These are phyloP conservation scores for Kradibia gibbosae DNA, from an alignment of 1,140 invertebrate genomes.

Conservation along the genomic window DNA sequence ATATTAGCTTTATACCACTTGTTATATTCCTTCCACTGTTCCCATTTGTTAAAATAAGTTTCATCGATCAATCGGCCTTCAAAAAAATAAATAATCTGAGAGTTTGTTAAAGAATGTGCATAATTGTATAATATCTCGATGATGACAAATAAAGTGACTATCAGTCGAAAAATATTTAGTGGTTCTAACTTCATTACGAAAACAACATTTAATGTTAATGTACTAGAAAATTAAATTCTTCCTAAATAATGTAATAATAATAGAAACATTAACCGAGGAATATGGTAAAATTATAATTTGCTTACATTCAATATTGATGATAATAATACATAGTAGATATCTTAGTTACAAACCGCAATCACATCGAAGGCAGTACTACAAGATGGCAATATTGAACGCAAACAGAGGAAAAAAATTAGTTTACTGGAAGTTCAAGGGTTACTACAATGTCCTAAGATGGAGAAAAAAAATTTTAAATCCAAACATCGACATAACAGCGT, in stretches of 20 bases:
- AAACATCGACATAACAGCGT: neutral
- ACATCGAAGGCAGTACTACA: neutral
- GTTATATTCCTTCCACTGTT: neutral
- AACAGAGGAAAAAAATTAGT: conserved; percentile 29
- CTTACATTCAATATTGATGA: neutral
- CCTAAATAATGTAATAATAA: neutral
- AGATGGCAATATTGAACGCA: neutral
- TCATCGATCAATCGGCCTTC: neutral
- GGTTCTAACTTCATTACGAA: conserved; percentile 3
- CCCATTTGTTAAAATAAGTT: neutral
- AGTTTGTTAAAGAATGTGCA: conserved; percentile 1
- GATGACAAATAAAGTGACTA: conserved; percentile 30
- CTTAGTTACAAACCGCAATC: neutral
- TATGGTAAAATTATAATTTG: neutral
- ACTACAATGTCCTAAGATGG: neutral
- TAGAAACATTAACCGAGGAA: neutral
- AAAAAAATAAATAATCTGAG: neutral
- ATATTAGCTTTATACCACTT: conserved; percentile 1
- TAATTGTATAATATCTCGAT: conserved; percentile 14
- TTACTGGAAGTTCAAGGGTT: neutral
- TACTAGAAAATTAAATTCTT: neutral
- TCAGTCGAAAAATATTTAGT: conserved; percentile 9
- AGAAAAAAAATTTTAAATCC: neutral
- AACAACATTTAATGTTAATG: neutral
- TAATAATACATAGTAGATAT: neutral